Conservation (phyloP, 2,888 invertebrate genomes). For the Anaspis maculata region DNA sequence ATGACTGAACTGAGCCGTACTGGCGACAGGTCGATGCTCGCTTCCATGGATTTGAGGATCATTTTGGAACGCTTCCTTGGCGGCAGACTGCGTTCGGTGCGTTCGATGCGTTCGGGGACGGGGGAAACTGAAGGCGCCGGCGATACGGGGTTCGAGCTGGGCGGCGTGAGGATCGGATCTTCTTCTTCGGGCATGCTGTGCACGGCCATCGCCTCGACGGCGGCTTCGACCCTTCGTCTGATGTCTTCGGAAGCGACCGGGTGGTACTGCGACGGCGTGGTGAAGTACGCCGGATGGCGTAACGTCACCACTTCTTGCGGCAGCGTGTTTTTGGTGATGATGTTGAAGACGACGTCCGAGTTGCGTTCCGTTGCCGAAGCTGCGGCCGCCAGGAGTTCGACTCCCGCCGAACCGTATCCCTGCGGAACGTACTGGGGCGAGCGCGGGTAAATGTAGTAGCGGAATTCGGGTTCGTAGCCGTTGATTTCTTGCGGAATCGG, state of each 20-base stretch:
- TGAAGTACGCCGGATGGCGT: conserved; percentile 33
- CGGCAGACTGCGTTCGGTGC: conserved; percentile 62
- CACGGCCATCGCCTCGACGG: conserved; percentile 51
- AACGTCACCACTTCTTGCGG: conserved; percentile 29
- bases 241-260: conserved; percentile 48
- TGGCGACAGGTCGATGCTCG: conserved; percentile 32
- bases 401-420: conserved; percentile 24
- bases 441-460: conserved; percentile 31
- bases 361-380: conserved; percentile 42
- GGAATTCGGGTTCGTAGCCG: conserved; percentile 36
- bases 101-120: too few species aligned
- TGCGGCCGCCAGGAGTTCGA: conserved; percentile 41
- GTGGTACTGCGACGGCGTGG: conserved; percentile 30
- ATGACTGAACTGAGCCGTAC: conserved; percentile 64
- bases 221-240: conserved; percentile 55
- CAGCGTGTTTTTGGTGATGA: conserved; percentile 31
- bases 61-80: conserved; percentile 71
- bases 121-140: conserved; percentile 41
- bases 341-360: conserved; percentile 33
- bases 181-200: conserved; percentile 47
- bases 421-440: conserved; percentile 23
- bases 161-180: conserved; percentile 48
- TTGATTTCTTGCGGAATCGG: conserved; percentile 25
- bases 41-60: conserved; percentile 61
- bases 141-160: conserved; percentile 50